Evolutionary conservation across 2,888 invertebrate genomes (phyloP), one percentile per base, ranked within the genome.

Genomic region (Nezara viridula): DNA sequence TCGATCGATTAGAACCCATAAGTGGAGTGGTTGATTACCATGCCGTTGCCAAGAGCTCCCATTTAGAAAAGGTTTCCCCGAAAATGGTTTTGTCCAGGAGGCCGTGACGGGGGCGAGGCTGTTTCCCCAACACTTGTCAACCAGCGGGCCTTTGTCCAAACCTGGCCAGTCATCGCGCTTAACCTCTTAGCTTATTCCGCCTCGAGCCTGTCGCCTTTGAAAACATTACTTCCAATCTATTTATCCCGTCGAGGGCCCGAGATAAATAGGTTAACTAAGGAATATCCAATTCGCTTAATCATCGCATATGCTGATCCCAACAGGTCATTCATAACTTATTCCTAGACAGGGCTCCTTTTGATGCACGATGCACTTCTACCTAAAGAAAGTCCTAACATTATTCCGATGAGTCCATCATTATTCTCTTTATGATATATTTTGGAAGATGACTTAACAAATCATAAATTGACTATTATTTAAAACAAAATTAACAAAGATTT

Each of bases 121-220:
- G 66, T 88, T 88, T 88, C 88, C 73, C 88, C 88, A 73, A 88
- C 88, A 88, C 66, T 88, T 88, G 88, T 88, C 88, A 88, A 55
- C 40, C 52, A 9, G 40, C 37, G 40, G 60, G 7, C 66, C 49
- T 60, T 88, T 88, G 88, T 88, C 50, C 66, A 27, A 27, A 73
- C 21, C 88, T 44, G 73, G 66, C 44, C 49, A 66, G 60, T 47
- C 60, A 37, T 44, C 49, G 32, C 47, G 88, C 60, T 86, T 50
- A 86, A 49, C 88, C 88, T 88, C 88, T 88, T 27, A 44, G 21
- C 88, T 60, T 88, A 88, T 88, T 88, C 88, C 88, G 14, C n/a
- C 47, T 60, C 77, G 32, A 40, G 37, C n/a, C 81, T 16, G 81
- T 44, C 40, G 81, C 81, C 81, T 81, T 81, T 81, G 44, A 81